These are phyloP conservation scores for Parazoanthus swiftii DNA, from an alignment of 92 coral and sea anemone species.

Conservation along the genomic window DNA sequence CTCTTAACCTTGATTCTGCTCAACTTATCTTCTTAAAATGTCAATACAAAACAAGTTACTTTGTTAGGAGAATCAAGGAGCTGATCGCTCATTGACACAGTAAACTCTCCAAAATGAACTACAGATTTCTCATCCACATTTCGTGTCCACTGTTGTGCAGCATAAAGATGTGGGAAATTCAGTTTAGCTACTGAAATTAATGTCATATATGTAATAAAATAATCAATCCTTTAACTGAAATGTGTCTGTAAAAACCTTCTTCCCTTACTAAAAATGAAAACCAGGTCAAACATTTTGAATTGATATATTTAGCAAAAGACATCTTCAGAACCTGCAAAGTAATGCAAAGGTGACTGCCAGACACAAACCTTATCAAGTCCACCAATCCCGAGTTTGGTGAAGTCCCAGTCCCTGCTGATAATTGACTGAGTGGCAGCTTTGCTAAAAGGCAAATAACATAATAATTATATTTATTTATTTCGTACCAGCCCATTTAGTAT, in stretches of 20 bases:
- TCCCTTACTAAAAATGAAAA: background rate
- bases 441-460: slow-evolving; percentile 38
- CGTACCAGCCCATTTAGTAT: background rate
- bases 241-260: background rate
- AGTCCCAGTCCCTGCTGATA: slow-evolving; percentile 98
- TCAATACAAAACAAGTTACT: no score
- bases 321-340: background rate
- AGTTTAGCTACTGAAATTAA: no score
- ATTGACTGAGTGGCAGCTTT: slow-evolving; percentile 96
- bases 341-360: background rate
- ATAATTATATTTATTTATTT: background rate
- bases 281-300: no score
- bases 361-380: slow-evolving; percentile 88
- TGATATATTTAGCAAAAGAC: background rate
- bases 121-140: no score
- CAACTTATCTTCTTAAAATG: no score
- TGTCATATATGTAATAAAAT: no score
- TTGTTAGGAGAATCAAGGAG: no score
- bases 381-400: slow-evolving; percentile 97
- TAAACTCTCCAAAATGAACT: no score
- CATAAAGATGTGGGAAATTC: no score
- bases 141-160: no score
- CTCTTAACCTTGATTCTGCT: no score
- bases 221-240: background rate
- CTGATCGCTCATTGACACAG: no score